These are phyloP conservation scores for Tiliacea citrago DNA, from an alignment of 2,888 invertebrate species.

Conservation along the genomic window DNA sequence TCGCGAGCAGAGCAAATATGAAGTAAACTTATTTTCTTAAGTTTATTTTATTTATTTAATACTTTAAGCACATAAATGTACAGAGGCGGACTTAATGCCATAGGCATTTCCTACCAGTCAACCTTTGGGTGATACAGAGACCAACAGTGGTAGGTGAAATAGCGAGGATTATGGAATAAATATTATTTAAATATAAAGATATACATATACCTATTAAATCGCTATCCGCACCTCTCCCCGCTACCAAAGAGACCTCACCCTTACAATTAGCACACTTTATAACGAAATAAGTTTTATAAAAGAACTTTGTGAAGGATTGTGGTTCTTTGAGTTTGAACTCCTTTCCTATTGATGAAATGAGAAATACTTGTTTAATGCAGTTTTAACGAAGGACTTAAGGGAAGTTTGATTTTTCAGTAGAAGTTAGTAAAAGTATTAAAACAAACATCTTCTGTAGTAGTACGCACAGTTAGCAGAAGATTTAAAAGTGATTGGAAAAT, in stretches of 20 bases:
- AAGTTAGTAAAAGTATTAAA: background rate
- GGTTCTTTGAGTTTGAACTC: constrained; percentile 77
- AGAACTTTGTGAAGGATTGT: constrained; percentile 79
- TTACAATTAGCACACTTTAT: constrained; percentile 68
- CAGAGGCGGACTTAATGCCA: too few species aligned
- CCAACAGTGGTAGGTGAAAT: too few species aligned
- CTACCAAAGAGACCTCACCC: constrained; percentile 34
- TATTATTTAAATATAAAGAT: too few species aligned
- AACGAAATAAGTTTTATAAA: constrained; percentile 79
- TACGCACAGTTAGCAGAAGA: background rate
- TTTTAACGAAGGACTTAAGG: constrained; percentile 72
- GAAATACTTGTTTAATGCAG: constrained; percentile 73
- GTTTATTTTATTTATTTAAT: too few species aligned
- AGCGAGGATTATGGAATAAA: too few species aligned
- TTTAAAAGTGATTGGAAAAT: background rate
- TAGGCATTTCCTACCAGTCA: too few species aligned
- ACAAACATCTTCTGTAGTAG: background rate
- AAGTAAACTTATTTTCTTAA: background rate
- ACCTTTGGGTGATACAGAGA: too few species aligned
- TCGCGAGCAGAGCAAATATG: too few species aligned
- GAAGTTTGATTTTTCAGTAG: constrained; percentile 18
- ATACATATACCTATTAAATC: constrained; percentile 6
- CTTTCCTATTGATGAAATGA: constrained; percentile 69
- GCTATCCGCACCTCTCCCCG: constrained; percentile 16
- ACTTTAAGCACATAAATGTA: too few species aligned